These are phyloP conservation scores for Ceratina australensis DNA, from an alignment of 1,140 invertebrate genomes.

Conservation along the genomic window DNA sequence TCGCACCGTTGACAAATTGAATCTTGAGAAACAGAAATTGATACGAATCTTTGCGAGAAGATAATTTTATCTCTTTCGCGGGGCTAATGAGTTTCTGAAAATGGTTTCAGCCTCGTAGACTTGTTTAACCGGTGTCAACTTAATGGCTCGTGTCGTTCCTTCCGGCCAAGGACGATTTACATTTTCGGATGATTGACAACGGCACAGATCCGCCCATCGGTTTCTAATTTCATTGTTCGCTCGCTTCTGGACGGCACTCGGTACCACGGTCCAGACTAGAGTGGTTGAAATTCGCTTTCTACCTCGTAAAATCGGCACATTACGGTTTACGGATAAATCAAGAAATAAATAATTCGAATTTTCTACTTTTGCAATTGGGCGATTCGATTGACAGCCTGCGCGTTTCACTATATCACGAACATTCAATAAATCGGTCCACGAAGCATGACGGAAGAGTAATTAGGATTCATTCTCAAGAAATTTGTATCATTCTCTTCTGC, in stretches of 20 bases:
- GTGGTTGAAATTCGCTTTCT: conserved; percentile 76
- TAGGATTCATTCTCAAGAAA: conserved; percentile 16
- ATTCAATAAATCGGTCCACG: neutral
- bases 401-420: neutral
- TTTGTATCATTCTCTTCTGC: neutral
- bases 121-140: conserved; percentile 23
- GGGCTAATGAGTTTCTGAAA: neutral
- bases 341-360: neutral
- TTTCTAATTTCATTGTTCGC: conserved; percentile 66
- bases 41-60: too few species aligned
- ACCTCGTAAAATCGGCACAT: conserved; percentile 72
- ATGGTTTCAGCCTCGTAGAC: neutral
- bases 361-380: neutral
- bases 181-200: conserved; percentile 10
- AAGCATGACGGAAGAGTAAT: neutral
- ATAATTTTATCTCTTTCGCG: neutral
- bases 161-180: conserved; percentile 12
- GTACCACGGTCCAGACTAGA: conserved; percentile 30
- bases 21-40: too few species aligned
- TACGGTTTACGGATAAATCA: conserved; percentile 16
- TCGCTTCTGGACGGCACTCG: conserved; percentile 21
- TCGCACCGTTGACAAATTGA: neutral
- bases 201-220: conserved; percentile 58
- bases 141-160: conserved; percentile 34
- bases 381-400: conserved; percentile 7